Evolutionary conservation across 2,113 vertebrate genomes (phyloP).

Genomic region (Propithecus coquereli): DNA sequence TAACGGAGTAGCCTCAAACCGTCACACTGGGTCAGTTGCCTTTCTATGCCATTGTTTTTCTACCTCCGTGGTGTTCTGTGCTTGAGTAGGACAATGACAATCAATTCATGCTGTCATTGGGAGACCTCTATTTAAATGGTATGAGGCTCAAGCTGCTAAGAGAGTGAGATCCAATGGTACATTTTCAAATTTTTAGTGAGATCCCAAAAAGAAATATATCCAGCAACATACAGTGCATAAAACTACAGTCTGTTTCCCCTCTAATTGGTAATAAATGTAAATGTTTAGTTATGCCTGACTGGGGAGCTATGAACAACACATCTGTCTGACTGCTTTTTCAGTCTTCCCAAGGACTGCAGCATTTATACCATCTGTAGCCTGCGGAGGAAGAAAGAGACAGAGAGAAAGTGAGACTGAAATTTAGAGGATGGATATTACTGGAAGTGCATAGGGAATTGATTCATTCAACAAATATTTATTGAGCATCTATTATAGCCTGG

Average conservation of each 20-base stretch:
- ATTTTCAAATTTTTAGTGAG: slow-evolving; percentile 72
- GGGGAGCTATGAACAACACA: slow-evolving; percentile 86
- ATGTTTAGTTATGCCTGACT: slow-evolving; percentile 88
- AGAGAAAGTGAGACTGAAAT: neutral
- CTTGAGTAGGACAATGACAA: neutral
- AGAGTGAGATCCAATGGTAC: slow-evolving; percentile 43
- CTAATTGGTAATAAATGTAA: slow-evolving; percentile 91
- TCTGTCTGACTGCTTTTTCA: slow-evolving; percentile 83
- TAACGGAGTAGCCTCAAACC: neutral
- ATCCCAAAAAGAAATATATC: slow-evolving; percentile 79
- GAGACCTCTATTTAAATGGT: slow-evolving; percentile 32
- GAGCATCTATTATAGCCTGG: neutral
- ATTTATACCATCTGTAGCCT: slow-evolving; percentile 78
- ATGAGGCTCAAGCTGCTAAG: slow-evolving; percentile 9
- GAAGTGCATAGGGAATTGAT: slow-evolving; percentile 2
- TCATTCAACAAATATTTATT: slow-evolving; percentile 61
- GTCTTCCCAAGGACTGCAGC: slow-evolving; percentile 71
- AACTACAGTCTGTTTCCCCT: slow-evolving; percentile 85
- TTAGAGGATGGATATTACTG: neutral
- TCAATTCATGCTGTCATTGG: neutral
- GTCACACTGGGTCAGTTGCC: neutral
- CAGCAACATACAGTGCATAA: slow-evolving; percentile 83
- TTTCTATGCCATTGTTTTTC: neutral
- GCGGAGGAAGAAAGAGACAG: neutral
- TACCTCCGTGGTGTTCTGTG: neutral